These are phyloP conservation scores for Perithous albicinctus DNA, from an alignment of 2,888 invertebrate genomes.

Conservation along the genomic window DNA sequence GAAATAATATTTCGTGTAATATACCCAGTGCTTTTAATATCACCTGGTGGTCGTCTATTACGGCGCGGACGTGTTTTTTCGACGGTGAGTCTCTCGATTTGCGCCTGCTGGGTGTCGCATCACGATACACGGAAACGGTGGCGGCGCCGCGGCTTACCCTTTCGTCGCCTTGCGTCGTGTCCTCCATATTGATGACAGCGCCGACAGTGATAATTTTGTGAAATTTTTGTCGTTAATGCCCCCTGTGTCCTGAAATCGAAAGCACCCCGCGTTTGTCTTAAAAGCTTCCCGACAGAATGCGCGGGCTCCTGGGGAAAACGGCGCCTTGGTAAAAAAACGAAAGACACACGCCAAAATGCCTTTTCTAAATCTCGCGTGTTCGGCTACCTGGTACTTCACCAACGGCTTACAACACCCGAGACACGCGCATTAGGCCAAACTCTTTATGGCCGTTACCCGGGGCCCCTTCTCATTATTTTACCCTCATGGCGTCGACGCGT, in stretches of 20 bases:
- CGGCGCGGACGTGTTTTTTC: conserved; percentile 28
- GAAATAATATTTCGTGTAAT: conserved; percentile 13
- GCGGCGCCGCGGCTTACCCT: conserved; percentile 54
- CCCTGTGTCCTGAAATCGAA: conserved; percentile 87
- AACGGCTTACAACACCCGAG: conserved; percentile 20
- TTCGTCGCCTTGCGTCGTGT: conserved; percentile 72
- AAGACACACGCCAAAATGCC: conserved; percentile 62
- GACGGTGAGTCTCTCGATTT: conserved; percentile 60
- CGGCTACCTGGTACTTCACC: conserved; percentile 50
- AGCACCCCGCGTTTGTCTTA: conserved; percentile 82
- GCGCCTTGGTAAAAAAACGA: conserved; percentile 69
- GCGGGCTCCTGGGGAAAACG: conserved; percentile 77
- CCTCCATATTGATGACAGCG: conserved; percentile 89
- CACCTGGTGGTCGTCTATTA: background rate
- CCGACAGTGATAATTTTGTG: conserved; percentile 89
- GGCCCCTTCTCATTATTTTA: conserved; percentile 14
- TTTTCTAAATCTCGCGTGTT: conserved; percentile 59
- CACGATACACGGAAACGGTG: conserved; percentile 39
- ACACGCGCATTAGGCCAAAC: conserved; percentile 17
- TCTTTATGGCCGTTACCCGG: conserved; percentile 19
- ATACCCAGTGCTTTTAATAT: background rate
- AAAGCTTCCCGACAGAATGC: conserved; percentile 83
- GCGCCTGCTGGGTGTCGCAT: conserved; percentile 44
- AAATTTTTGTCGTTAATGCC: conserved; percentile 89
- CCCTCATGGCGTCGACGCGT: conserved; percentile 48